Conservation (phyloP, 2,797 vertebrate species). For the Malurus leucopterus region DNA sequence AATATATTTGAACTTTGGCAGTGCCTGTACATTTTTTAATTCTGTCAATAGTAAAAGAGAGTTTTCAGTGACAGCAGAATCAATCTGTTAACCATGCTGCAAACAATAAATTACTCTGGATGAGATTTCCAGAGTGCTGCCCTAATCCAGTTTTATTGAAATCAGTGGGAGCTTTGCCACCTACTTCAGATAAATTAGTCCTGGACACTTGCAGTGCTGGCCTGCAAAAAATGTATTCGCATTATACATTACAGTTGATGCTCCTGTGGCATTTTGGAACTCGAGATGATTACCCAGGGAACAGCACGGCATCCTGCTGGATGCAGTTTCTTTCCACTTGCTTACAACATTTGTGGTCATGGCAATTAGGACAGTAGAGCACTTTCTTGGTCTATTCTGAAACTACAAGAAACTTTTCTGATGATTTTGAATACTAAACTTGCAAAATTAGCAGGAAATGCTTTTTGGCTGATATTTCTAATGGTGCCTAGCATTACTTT, state of each 20-base stretch:
- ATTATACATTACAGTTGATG: neutral
- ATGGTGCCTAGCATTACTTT: neutral
- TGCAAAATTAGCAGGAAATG: neutral
- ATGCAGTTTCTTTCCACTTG: neutral
- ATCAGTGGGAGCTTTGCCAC: slow-evolving; percentile 30
- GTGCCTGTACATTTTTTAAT: neutral
- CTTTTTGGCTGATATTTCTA: neutral
- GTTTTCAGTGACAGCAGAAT: neutral
- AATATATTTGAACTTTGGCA: neutral
- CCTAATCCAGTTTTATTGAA: neutral
- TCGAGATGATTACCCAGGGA: neutral
- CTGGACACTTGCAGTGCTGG: neutral
- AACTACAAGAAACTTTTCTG: neutral
- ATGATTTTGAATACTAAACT: neutral
- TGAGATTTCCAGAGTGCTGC: slow-evolving; percentile 8
- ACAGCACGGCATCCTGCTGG: neutral
- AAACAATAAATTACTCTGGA: neutral
- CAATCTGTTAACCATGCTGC: neutral
- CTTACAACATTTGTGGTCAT: neutral
- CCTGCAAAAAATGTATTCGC: neutral
- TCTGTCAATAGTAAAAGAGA: neutral
- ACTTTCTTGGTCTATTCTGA: neutral
- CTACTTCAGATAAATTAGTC: slow-evolving; percentile 20
- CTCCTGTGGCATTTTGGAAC: neutral
- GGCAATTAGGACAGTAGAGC: neutral